phyloP scores from a whole-genome alignment of 2,113 vertebrate species.

The Nannospalax galili region DNA sequence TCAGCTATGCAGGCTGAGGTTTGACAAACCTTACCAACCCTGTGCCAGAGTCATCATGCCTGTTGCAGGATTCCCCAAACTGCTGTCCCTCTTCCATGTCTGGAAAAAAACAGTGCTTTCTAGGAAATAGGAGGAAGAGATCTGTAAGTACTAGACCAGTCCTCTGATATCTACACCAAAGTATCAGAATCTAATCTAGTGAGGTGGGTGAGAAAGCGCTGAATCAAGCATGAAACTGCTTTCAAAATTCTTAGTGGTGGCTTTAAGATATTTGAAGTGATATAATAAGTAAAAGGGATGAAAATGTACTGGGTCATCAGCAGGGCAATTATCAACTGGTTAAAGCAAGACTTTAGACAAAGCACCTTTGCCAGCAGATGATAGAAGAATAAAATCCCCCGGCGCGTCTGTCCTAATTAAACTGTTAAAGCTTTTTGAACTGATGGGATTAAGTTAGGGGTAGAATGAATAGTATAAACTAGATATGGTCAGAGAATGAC shows the following conservation, averaged over 20 bases:
- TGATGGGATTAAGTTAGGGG: background rate
- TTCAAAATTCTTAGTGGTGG: background rate
- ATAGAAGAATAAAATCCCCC: background rate
- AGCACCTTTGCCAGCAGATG: background rate
- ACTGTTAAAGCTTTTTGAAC: background rate
- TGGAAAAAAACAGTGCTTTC: background rate
- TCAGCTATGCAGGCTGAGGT: background rate
- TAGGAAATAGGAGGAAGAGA: background rate
- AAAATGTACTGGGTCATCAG: background rate
- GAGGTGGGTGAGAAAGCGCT: background rate
- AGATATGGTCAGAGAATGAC: background rate
- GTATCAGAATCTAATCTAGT: background rate
- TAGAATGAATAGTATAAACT: background rate
- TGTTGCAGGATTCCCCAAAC: background rate
- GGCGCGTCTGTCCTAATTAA: background rate
- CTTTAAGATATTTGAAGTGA: background rate
- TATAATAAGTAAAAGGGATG: background rate
- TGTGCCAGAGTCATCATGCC: too few relatives aligned
- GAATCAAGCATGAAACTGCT: background rate
- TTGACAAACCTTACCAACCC: background rate
- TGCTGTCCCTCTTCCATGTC: background rate
- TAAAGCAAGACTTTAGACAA: background rate
- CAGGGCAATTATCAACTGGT: background rate
- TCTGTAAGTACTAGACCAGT: background rate
- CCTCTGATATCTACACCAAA: background rate